A percentile compares a stretch with the other conserved stretches of the same genome.
phyloP scores from a whole-genome alignment of 2,888 invertebrate genomes.

The Zygothrica quintamaculata region DNA sequence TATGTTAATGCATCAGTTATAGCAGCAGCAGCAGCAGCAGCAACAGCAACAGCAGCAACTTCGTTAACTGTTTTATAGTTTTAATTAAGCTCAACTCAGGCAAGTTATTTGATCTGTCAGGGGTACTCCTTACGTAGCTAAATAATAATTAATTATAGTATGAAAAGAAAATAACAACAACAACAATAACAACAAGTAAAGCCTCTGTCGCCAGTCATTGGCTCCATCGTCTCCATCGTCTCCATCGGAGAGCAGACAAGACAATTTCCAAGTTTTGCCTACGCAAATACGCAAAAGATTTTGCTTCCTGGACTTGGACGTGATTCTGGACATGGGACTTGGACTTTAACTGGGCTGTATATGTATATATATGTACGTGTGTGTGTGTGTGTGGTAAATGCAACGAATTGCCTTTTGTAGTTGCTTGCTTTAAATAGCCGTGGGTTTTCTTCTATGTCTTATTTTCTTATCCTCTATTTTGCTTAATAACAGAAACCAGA shows the following conservation, averaged over 20 bases:
- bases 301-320: slow-evolving; percentile 71
- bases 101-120: slow-evolving; percentile 61
- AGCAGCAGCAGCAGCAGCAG: too few species aligned
- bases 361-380: slow-evolving; percentile 12
- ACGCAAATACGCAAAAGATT: slow-evolving; percentile 75
- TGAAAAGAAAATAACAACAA: too few species aligned
- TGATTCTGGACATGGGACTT: slow-evolving; percentile 51
- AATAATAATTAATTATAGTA: slow-evolving; percentile 79
- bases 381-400: slow-evolving; percentile 32
- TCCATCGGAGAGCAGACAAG: slow-evolving; percentile 52
- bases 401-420: slow-evolving; percentile 51
- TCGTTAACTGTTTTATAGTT: slow-evolving; percentile 26
- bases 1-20: too few species aligned
- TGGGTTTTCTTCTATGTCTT: slow-evolving; percentile 66
- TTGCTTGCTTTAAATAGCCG: slow-evolving; percentile 65
- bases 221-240: neutral
- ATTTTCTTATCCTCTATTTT: slow-evolving; percentile 61
- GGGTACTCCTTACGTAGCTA: slow-evolving; percentile 63
- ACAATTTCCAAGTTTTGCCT: slow-evolving; percentile 73
- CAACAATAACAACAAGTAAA: slow-evolving; percentile 38
- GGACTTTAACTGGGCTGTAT: slow-evolving; percentile 38
- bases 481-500: slow-evolving; percentile 49
- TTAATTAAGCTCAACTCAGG: slow-evolving; percentile 52
- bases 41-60: too few species aligned
- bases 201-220: neutral